Base-by-base conservation (phyloP, 2,888 invertebrate species). In the Biston stratarius region DNA sequence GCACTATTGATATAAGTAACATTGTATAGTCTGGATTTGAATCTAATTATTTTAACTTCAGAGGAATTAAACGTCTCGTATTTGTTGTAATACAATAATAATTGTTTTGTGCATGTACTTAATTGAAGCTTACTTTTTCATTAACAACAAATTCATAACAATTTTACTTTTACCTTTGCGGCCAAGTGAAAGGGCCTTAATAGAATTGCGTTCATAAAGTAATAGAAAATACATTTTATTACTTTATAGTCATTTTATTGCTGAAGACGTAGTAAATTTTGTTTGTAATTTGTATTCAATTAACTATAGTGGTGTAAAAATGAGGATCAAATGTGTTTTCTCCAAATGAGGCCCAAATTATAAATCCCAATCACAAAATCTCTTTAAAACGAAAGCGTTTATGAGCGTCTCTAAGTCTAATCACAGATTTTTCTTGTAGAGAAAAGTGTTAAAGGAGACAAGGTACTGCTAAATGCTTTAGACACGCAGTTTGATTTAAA, bases 211-310 rank as follows among this genome's bases (percentile, higher is more conserved):
- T 36, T 60, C 40, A 48, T 48, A 66, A 61, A 73, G 58, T 52
- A 64, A 64, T 58, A 45, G 51, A 47, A 52, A 33, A 45, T 58
- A 52, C 52, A 52, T 51, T 64, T 68, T 70, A 78, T 74, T 69
- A 71, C 67, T 77, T 78, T 73, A 79, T 64, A 53, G 61, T 34
- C 38, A 60, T 75, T 82, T 80, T 76, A 78, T 68, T 44, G 59
- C 53, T 61, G 51, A 69, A 68, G 67, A 70, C 67, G 69, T 68
- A 64, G 58, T 73, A 72, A 74, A 73, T 72, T 59, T 59, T 59
- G 64, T 49, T 24, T 65, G 61, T 75, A 69, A 76, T 74, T 72
- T 67, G 57, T 66, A 77, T 79, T 74, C 70, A 74, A 82, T 79
- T 79, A 76, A 74, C 61, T 61, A 67, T 44, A 11, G 52, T 64